Percentiles rank a stretch among this genome's conserved stretches.
phyloP scores from a whole-genome alignment of 2,888 invertebrate genomes.

The Hartigia nigra region DNA sequence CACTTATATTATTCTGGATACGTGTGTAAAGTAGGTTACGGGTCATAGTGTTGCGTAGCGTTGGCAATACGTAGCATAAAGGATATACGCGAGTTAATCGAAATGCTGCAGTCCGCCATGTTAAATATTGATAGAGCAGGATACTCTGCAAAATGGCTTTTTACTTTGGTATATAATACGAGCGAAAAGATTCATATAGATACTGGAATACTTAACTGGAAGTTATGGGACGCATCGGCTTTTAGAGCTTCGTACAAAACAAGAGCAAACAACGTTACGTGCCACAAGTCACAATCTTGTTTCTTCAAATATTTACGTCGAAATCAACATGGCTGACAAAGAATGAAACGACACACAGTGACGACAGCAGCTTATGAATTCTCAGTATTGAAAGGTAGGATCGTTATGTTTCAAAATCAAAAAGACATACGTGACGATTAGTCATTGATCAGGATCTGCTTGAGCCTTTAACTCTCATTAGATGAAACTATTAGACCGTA shows the following conservation, averaged over 20 bases:
- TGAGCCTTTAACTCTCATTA: background rate
- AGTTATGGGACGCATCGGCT: background rate
- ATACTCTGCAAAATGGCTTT: background rate
- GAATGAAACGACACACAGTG: background rate
- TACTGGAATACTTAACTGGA: background rate
- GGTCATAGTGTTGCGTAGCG: too few species aligned
- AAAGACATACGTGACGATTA: background rate
- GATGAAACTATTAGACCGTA: background rate
- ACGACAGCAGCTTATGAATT: too few species aligned
- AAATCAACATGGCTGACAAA: background rate
- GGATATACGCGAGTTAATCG: too few species aligned
- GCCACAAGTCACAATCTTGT: background rate
- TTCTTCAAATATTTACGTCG: slow-evolving; percentile 6
- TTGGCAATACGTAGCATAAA: too few species aligned
- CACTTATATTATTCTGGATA: too few species aligned
- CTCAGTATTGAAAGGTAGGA: background rate
- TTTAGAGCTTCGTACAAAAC: background rate
- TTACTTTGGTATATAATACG: background rate
- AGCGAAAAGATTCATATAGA: background rate
- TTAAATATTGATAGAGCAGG: background rate
- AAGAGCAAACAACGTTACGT: slow-evolving; percentile 6
- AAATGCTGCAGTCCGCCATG: too few species aligned
- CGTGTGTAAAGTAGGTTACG: too few species aligned
- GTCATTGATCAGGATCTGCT: slow-evolving; percentile 3
- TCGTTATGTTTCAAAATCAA: background rate